A percentile compares a stretch with the other conserved stretches of the same genome.
Conservation (phyloP, 2,113 vertebrate genomes). For the Sinocyclocheilus rhinocerous region DNA sequence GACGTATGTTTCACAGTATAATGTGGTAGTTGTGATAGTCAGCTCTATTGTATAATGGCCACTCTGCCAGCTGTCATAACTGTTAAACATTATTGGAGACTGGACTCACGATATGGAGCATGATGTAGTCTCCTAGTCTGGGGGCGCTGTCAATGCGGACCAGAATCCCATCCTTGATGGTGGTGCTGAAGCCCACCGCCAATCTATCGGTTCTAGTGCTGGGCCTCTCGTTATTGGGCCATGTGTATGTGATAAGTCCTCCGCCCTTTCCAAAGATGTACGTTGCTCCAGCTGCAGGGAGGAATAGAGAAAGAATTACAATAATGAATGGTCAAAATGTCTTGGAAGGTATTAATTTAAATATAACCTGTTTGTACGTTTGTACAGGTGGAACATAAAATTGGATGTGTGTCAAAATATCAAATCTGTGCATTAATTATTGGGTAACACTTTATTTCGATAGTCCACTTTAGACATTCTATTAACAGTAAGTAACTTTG, state of each 20-base stretch:
- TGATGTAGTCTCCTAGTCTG: conserved; percentile 93
- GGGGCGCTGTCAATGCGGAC: conserved; percentile 96
- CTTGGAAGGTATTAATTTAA: not conserved
- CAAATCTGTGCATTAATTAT: not conserved
- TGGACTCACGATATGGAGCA: conserved; percentile 95
- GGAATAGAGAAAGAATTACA: conserved; percentile 32
- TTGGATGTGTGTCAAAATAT: not conserved
- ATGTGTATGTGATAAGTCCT: conserved; percentile 94
- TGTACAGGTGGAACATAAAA: not conserved
- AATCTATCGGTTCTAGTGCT: conserved; percentile 95
- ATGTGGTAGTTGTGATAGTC: not conserved
- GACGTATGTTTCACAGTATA: not conserved
- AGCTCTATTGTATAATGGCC: not conserved
- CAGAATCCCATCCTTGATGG: conserved; percentile 92
- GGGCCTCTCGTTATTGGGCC: conserved; percentile 94
- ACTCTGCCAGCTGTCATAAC: not conserved
- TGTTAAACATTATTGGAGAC: not conserved
- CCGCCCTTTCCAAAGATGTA: conserved; percentile 98
- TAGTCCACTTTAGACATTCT: too few species aligned
- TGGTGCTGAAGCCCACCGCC: conserved; percentile 81
- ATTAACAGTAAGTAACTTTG: too few species aligned
- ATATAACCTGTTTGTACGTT: not conserved
- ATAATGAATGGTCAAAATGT: not conserved
- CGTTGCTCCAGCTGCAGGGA: conserved; percentile 87
- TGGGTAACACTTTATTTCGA: too few species aligned